These are phyloP conservation scores for Lophotis ruficrista DNA, from an alignment of 2,113 vertebrate species.

Conservation along the genomic window DNA sequence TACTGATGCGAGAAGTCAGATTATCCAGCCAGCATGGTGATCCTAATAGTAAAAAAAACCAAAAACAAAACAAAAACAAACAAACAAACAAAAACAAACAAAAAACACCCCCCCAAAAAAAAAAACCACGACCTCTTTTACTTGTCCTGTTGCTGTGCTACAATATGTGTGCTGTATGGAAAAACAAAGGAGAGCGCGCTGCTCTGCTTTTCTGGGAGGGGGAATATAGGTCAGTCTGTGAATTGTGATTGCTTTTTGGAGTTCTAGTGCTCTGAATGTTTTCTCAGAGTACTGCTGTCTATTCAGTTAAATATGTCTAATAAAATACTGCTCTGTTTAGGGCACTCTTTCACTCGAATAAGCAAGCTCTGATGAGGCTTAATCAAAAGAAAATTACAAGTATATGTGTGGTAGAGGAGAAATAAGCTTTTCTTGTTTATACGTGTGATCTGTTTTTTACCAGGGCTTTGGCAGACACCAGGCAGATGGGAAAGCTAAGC, in stretches of 20 bases:
- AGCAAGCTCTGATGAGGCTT: neutral
- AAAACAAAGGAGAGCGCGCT: neutral
- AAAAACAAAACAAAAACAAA: neutral
- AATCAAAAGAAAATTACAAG: neutral
- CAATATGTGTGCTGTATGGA: neutral
- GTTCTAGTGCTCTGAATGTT: neutral
- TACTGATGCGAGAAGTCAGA: neutral
- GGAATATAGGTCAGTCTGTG: neutral
- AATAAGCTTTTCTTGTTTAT: neutral
- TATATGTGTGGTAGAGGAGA: neutral
- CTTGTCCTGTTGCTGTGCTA: neutral
- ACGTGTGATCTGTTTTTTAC: neutral
- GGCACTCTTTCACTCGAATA: neutral
- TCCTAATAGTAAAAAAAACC: neutral
- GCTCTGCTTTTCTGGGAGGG: neutral
- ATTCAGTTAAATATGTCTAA: neutral
- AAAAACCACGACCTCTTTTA: neutral
- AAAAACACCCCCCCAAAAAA: too few species aligned
- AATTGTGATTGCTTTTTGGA: neutral
- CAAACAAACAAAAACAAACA: neutral
- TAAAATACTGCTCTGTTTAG: neutral
- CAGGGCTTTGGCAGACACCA: slow-evolving; percentile 95
- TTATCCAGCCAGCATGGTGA: neutral
- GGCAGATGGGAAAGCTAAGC: slow-evolving; percentile 93
- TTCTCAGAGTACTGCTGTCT: neutral